phyloP scores from a whole-genome alignment of 1,140 invertebrate genomes.

The Sycophaga agraensis region DNA sequence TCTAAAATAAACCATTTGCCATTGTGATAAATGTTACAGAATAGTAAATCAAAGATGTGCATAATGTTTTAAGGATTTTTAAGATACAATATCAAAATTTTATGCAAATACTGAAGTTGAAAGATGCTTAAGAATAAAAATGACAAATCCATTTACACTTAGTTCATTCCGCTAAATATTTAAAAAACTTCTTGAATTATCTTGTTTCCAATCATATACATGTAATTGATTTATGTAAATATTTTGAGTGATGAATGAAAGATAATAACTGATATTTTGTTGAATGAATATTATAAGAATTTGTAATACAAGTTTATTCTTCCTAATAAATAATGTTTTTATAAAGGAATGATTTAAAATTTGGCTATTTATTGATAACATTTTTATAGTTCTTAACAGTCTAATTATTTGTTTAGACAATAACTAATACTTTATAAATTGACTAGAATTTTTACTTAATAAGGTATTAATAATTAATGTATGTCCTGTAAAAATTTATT shows the following conservation, averaged over 20 bases:
- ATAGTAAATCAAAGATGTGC: not conserved
- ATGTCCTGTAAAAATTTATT: no score
- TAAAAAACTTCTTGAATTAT: no score
- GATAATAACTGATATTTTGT: slow-evolving; percentile 17
- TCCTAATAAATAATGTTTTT: slow-evolving; percentile 22
- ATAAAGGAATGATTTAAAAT: no score
- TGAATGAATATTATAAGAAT: slow-evolving; percentile 14
- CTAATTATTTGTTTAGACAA: no score
- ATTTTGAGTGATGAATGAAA: slow-evolving; percentile 23
- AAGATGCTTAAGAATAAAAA: not conserved
- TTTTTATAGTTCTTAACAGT: no score
- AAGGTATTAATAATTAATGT: no score
- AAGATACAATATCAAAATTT: slow-evolving; percentile 5
- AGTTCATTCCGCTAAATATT: slow-evolving; percentile 8
- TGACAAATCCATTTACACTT: not conserved
- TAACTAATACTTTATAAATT: no score
- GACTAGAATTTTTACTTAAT: no score
- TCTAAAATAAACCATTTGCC: slow-evolving; percentile 8
- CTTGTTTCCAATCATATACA: no score
- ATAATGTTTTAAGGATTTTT: not conserved
- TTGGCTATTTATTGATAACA: no score
- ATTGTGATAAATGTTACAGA: slow-evolving; percentile 23
- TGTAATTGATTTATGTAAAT: slow-evolving; percentile 26
- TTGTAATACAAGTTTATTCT: slow-evolving; percentile 23
- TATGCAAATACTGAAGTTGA: not conserved